phyloP scores from a whole-genome alignment of 2,113 vertebrate genomes.

The Gasterosteus nipponicus region DNA sequence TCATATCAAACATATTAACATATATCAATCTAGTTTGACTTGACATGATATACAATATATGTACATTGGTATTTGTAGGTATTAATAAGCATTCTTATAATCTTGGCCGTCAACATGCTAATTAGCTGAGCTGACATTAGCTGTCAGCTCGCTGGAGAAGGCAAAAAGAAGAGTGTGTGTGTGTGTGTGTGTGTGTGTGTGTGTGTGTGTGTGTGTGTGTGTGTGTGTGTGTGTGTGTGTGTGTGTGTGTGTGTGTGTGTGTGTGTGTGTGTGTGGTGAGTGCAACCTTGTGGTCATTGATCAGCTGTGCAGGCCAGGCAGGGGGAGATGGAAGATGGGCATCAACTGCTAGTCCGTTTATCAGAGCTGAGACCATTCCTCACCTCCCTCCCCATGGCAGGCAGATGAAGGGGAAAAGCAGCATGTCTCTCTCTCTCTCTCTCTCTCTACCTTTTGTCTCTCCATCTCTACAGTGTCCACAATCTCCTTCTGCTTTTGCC shows the following conservation, averaged over 20 bases:
- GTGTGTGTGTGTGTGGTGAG: not conserved
- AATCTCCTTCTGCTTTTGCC: slow-evolving; percentile 12
- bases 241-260: no score
- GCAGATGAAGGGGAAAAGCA: slow-evolving; percentile 49
- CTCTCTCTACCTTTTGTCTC: slow-evolving; percentile 4
- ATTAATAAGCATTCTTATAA: not conserved
- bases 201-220: no score
- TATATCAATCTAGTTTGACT: not conserved
- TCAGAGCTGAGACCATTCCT: slow-evolving; percentile 56
- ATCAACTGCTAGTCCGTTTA: slow-evolving; percentile 62
- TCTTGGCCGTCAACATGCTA: not conserved
- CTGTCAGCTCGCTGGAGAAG: not conserved
- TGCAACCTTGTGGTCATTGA: slow-evolving; percentile 39
- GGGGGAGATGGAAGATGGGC: slow-evolving; percentile 37
- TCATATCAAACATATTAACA: not conserved
- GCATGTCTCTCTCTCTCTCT: slow-evolving; percentile 11
- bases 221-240: not conserved
- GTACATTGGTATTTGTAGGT: not conserved
- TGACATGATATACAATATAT: not conserved
- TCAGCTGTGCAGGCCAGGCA: slow-evolving; percentile 31
- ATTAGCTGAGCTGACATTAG: not conserved
- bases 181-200: no score
- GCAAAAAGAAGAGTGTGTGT: not conserved
- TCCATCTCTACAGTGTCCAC: slow-evolving; percentile 2
- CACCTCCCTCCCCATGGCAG: slow-evolving; percentile 39